Evolutionary conservation across 1,140 invertebrate genomes (phyloP), one percentile per base, ranked within the genome.

Genomic region (Andricus grossulariae): DNA sequence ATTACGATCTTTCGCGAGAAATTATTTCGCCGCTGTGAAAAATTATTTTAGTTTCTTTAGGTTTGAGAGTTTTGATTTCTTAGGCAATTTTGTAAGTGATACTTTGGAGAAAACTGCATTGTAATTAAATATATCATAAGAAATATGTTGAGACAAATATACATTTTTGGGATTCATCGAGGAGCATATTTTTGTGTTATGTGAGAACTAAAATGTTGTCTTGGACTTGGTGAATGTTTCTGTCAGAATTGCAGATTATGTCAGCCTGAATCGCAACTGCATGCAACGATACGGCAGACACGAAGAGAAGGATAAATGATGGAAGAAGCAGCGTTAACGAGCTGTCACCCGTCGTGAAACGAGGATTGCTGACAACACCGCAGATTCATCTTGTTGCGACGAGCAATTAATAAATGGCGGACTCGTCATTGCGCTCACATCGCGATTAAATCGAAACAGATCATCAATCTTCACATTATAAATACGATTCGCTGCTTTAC

Each of bases 401-500:
- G 60, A n/a, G 21, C 70, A 50, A 75, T 82, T 80, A 77, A 80
- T 80, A 80, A 75, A 25, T 71, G 49, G 39, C 12, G 10, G 13
- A 57, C 52, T 70, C 60, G 57, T 57, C 72, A 50, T 51, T 77
- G 57, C n/a, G 25, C 12, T 71, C 32, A 18, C 52, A 13, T 18
- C 50, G 12, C 12, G 18, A 45, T 15, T 66, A 66, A 8, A 8
- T 66, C 60, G 15, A 15, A 54, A 1, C 78, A 82, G 77, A 72
- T 88, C 88, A 85, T 89, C 82, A 84, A 86, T 88, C 83, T 83
- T 83, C 80, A 84, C 83, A 86, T 85, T 88, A 87, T 84, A 82
- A 88, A 88, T 88, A 83, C 83, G 82, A 57, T 57, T 82, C 83
- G 83, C 84, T 83, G 82, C 82, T 84, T 83, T 79, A 79, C 84